phyloP scores from a whole-genome alignment of 2,888 invertebrate genomes.

The Alentia gelatinosa region DNA sequence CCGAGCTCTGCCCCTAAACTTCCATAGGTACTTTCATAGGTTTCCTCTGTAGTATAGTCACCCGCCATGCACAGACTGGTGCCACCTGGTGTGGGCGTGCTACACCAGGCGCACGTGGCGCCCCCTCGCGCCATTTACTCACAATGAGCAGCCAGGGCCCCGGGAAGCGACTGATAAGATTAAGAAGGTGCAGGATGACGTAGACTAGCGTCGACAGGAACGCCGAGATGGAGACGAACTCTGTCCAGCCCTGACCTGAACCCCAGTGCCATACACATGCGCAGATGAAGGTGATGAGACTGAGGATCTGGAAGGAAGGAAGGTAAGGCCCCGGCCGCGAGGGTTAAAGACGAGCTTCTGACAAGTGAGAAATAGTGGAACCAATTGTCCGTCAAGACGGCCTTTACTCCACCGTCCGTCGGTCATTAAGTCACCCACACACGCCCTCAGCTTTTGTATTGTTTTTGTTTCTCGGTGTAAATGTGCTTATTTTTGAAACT shows the following conservation, averaged over 20 bases:
- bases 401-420: too few relatives aligned
- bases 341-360: too few relatives aligned
- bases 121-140: slow-evolving; percentile 44
- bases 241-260: slow-evolving; percentile 59
- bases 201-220: slow-evolving; percentile 59
- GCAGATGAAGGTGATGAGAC: slow-evolving; percentile 63
- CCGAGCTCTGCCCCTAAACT: too few relatives aligned
- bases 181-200: slow-evolving; percentile 62
- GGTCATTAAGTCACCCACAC: too few relatives aligned
- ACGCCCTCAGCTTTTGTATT: too few relatives aligned
- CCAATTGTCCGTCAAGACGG: too few relatives aligned
- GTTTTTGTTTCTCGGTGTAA: too few relatives aligned
- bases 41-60: too few relatives aligned
- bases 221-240: slow-evolving; percentile 62
- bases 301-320: slow-evolving; percentile 57
- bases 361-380: too few relatives aligned
- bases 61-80: background rate
- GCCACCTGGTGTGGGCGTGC: background rate
- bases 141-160: slow-evolving; percentile 66
- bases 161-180: slow-evolving; percentile 62
- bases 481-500: too few relatives aligned
- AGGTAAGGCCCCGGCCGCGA: background rate
- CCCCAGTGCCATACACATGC: slow-evolving; percentile 58
- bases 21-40: too few relatives aligned
- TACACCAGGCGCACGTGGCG: background rate